Base-by-base conservation (phyloP, 2,797 vertebrate species). In the Oophaga sylvatica region DNA sequence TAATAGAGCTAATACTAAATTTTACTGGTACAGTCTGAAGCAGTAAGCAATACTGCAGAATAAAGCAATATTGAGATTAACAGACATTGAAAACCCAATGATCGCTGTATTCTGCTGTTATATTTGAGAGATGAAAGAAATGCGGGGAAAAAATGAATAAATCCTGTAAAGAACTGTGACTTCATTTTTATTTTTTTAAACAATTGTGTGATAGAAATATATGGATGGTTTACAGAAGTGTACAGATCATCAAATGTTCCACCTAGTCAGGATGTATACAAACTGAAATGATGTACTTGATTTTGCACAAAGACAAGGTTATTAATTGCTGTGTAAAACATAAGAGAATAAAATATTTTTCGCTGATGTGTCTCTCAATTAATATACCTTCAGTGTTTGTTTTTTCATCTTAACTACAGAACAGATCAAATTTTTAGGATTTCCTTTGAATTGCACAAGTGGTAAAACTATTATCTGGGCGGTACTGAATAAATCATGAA, bases 311-410 rank as follows among this genome's bases (percentile, higher is more conserved):
- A 59, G 59, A 59, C 19, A 62, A 63, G 59, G 11, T 53, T 60
- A 76, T 62, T 85, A 19, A 86, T 71, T 85, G 77, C 63, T 86
- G 41, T 89, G 88, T 89, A 86, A 70, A 86, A 20, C 83, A 86
- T 80, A 75, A 85, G 70, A 89, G 73, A 89, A 89, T 85, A 86
- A 86, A 89, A 86, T 86, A 89, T 89, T 89, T 76, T 89, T 86
- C n/a, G 26, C 63, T 89, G 80, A 89, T 83, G 56, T 86, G 87
- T 59, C 79, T 81, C 63, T 73, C 56, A 62, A 83, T 86, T 62
- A 53, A 65, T 86, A 63, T 65, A 48, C 35, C 60, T 1, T 45
- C 63, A 1, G 22, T 45, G 12, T 80, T 35, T 80, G 59, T 63
- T 63, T 53, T 53, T 62, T 63, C 29, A 62, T 20, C 41, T 80